Evolutionary conservation across 2,888 invertebrate species (phyloP).

Genomic region (Caenorhabditis sp.): DNA sequence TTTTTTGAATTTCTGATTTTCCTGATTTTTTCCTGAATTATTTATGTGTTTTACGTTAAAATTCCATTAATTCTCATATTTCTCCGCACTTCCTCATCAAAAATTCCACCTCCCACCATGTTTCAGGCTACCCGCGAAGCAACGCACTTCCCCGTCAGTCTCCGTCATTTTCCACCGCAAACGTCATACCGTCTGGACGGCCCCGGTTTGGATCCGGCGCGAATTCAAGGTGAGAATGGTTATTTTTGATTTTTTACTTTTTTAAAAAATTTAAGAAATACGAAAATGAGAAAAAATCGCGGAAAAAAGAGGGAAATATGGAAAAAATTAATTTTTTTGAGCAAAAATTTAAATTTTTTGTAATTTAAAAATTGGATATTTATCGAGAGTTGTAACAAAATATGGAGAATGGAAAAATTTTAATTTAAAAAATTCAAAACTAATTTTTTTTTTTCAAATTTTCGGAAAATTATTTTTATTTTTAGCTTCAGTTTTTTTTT

Average conservation of each 20-base stretch:
- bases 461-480: too few relatives aligned
- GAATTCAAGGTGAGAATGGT: conserved; percentile 19
- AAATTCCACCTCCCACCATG: too few relatives aligned
- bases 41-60: background rate
- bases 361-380: too few relatives aligned
- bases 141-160: conserved; percentile 35
- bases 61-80: background rate
- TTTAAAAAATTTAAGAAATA: conserved; percentile 1
- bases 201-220: conserved; percentile 45
- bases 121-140: conserved; percentile 25
- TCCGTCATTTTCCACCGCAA: conserved; percentile 28
- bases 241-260: conserved; percentile 14
- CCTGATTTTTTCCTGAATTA: too few relatives aligned
- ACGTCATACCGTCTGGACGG: background rate
- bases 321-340: conserved; percentile 13
- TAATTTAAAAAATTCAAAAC: too few relatives aligned
- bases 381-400: too few relatives aligned
- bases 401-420: too few relatives aligned
- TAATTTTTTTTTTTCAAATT: too few relatives aligned
- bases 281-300: too few relatives aligned
- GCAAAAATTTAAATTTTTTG: background rate
- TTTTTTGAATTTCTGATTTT: background rate
- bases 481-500: too few relatives aligned
- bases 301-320: conserved; percentile 3
- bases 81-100: background rate